Conservation (phyloP, 2,888 invertebrate genomes). For the Ligdia adustata region DNA sequence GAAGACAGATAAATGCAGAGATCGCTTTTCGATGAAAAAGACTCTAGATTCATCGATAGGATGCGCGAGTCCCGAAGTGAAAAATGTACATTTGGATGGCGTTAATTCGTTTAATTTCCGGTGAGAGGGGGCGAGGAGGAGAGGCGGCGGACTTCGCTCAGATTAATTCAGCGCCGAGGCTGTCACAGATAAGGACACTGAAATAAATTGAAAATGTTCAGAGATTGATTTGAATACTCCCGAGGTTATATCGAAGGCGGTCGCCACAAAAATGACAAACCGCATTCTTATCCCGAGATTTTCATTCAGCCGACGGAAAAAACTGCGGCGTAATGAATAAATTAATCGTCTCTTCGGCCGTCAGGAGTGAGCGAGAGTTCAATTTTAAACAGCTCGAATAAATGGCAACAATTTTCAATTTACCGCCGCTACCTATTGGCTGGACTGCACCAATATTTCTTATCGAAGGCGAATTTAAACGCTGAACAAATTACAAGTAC, state of each 20-base stretch:
- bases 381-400: constrained; percentile 51
- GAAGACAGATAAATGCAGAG: constrained; percentile 80
- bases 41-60: constrained; percentile 79
- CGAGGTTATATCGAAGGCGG: constrained; percentile 73
- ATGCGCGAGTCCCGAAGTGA: constrained; percentile 80
- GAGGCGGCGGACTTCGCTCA: constrained; percentile 65
- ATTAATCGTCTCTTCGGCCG: constrained; percentile 53
- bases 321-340: constrained; percentile 63
- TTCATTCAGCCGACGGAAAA: constrained; percentile 50
- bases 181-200: constrained; percentile 82
- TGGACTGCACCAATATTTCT: constrained; percentile 39
- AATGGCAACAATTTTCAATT: constrained; percentile 51
- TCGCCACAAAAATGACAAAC: constrained; percentile 60
- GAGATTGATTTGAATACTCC: constrained; percentile 83
- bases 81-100: constrained; percentile 84
- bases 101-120: constrained; percentile 85
- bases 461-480: constrained; percentile 36
- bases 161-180: constrained; percentile 82
- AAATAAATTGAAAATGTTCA: constrained; percentile 85
- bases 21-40: constrained; percentile 78
- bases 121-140: constrained; percentile 63
- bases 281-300: constrained; percentile 57
- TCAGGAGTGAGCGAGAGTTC: constrained; percentile 52
- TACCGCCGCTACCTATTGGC: constrained; percentile 40
- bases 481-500: constrained; percentile 29